phyloP scores from a whole-genome alignment of 1,140 invertebrate genomes.

The Zaprionus ornatus region DNA sequence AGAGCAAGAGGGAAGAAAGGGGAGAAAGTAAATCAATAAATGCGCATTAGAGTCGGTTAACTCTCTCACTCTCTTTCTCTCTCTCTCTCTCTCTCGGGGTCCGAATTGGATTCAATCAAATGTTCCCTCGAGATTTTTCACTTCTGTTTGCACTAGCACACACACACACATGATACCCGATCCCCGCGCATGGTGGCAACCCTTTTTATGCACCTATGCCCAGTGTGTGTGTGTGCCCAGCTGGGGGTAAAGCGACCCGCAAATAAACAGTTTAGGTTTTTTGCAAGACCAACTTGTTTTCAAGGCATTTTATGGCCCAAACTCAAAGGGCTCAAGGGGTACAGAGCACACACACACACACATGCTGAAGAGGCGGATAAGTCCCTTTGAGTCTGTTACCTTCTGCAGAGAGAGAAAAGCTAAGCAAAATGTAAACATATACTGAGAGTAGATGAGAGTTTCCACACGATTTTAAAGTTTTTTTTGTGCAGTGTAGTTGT shows the following conservation, averaged over 20 bases:
- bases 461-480: background rate
- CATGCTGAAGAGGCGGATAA: background rate
- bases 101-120: conserved; percentile 72
- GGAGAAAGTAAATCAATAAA: conserved; percentile 46
- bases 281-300: conserved; percentile 40
- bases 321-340: background rate
- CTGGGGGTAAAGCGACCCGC: conserved; percentile 75
- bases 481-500: background rate
- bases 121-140: conserved; percentile 77
- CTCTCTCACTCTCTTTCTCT: conserved; percentile 17
- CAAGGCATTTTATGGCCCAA: background rate
- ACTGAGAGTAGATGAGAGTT: no score
- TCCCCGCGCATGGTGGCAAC: conserved; percentile 43
- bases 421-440: no score
- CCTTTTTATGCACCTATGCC: conserved; percentile 44
- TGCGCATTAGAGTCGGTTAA: conserved; percentile 73
- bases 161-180: conserved; percentile 66
- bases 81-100: no score
- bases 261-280: conserved; percentile 74
- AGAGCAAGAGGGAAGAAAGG: background rate
- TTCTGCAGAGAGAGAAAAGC: background rate
- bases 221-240: conserved; percentile 47
- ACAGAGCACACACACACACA: background rate
- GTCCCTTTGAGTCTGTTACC: background rate
- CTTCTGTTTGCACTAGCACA: conserved; percentile 64